These are phyloP conservation scores for Oreochromis aureus DNA, from an alignment of 2,113 vertebrate genomes.

Conservation along the genomic window DNA sequence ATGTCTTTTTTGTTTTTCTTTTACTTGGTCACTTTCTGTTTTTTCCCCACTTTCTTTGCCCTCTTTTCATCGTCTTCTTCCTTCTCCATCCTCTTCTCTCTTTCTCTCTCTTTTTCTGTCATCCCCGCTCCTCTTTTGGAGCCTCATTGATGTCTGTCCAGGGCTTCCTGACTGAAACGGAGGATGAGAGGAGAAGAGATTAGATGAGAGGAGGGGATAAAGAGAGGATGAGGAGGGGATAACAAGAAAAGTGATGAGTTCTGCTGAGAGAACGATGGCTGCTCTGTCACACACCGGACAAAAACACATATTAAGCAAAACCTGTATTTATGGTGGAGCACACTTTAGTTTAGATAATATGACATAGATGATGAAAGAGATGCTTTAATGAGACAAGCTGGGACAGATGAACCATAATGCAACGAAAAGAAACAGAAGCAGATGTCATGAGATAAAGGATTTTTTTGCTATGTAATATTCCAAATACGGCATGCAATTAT, in stretches of 20 bases:
- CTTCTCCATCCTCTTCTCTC: neutral
- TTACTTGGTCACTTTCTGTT: neutral
- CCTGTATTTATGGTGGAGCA: conserved; percentile 11
- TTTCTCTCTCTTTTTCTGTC: neutral
- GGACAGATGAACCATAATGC: neutral
- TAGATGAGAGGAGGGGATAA: conserved; percentile 47
- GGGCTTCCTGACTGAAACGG: conserved; percentile 42
- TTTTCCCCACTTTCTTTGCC: neutral
- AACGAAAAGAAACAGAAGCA: neutral
- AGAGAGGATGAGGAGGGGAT: conserved; percentile 38
- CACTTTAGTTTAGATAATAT: neutral
- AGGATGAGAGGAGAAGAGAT: conserved; percentile 38
- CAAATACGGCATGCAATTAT: neutral
- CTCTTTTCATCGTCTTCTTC: neutral
- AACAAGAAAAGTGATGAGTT: conserved; percentile 38
- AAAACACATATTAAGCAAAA: conserved; percentile 45
- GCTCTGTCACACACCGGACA: conserved; percentile 29
- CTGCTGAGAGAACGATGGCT: conserved; percentile 42
- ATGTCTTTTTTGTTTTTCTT: neutral
- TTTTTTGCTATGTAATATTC: neutral
- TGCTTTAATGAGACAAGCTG: neutral
- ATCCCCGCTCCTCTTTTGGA: neutral
- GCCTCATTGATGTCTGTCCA: conserved; percentile 54
- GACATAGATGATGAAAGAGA: neutral
- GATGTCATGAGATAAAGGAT: neutral